Conservation (phyloP, 2,113 vertebrate genomes). For the Rhea americana region DNA sequence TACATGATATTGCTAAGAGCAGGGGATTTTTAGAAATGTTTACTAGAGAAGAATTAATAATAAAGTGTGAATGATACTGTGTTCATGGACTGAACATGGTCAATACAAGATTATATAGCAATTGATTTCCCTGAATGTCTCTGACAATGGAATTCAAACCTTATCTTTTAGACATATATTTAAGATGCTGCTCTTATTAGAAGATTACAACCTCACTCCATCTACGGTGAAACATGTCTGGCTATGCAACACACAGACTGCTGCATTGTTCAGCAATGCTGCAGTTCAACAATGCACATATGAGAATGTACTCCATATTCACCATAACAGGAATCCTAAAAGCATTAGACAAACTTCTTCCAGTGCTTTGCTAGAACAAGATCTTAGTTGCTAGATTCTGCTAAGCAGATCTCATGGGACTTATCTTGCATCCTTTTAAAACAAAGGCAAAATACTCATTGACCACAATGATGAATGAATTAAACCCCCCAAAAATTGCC, state of each 20-base stretch:
- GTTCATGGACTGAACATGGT: background rate
- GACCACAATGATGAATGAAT: background rate
- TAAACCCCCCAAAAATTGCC: background rate
- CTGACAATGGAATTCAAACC: background rate
- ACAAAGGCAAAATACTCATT: background rate
- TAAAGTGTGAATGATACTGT: background rate
- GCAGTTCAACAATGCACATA: background rate
- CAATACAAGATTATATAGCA: background rate
- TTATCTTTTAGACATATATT: background rate
- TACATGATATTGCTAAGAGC: background rate
- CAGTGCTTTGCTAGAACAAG: background rate
- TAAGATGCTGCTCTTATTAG: background rate
- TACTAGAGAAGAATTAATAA: background rate
- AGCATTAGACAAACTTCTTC: background rate
- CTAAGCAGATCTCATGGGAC: background rate
- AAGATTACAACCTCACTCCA: background rate
- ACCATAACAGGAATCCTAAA: fast-evolving
- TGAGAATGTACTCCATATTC: background rate
- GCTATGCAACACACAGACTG: background rate
- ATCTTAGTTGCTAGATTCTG: background rate
- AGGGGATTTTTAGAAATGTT: background rate
- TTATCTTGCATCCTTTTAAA: background rate
- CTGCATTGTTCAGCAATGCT: background rate
- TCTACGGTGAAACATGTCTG: fast-evolving
- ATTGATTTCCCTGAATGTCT: background rate